Evolutionary conservation across 2,797 vertebrate genomes (phyloP).

Genomic region (Clarias fuscus): DNA sequence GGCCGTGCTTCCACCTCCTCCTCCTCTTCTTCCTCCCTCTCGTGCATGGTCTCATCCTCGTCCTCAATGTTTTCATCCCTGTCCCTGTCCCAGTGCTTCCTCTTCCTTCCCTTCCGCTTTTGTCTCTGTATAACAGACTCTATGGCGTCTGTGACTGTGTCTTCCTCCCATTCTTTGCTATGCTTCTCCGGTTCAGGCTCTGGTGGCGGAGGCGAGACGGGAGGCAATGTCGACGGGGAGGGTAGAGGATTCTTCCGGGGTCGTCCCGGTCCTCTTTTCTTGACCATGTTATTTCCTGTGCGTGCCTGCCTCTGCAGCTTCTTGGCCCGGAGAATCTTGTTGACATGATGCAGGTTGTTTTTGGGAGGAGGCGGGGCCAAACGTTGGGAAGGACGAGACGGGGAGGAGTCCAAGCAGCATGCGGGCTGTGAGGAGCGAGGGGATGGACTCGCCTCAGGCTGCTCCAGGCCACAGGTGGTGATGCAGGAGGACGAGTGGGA

Average conservation of each 20-base stretch:
- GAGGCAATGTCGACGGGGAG: conserved; percentile 62
- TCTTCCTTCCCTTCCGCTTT: conserved; percentile 79
- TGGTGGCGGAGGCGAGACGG: conserved; percentile 62
- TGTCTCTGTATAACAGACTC: conserved; percentile 93
- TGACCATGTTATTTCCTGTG: conserved; percentile 93
- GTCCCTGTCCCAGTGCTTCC: conserved; percentile 77
- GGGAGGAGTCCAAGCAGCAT: conserved; percentile 67
- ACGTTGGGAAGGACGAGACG: conserved; percentile 69
- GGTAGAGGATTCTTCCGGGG: conserved; percentile 84
- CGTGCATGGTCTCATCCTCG: conserved; percentile 44
- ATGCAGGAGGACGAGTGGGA: conserved; percentile 66
- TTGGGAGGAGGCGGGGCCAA: conserved; percentile 83
- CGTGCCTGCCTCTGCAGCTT: conserved; percentile 95
- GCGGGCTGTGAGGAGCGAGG: conserved; percentile 64
- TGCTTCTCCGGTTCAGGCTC: conserved; percentile 62
- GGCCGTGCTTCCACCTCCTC: conserved; percentile 62
- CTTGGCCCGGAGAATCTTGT: conserved; percentile 98
- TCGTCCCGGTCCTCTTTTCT: conserved; percentile 91
- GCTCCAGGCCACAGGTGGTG: conserved; percentile 68
- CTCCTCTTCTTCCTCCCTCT: conserved; percentile 52
- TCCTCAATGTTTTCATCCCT: conserved; percentile 70
- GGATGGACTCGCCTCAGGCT: conserved; percentile 57
- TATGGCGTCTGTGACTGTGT: conserved; percentile 85
- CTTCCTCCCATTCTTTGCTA: conserved; percentile 66
- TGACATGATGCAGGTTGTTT: conserved; percentile 96